Evolutionary conservation across 2,113 vertebrate species (phyloP).

Genomic region (Bostrychus sinensis): DNA sequence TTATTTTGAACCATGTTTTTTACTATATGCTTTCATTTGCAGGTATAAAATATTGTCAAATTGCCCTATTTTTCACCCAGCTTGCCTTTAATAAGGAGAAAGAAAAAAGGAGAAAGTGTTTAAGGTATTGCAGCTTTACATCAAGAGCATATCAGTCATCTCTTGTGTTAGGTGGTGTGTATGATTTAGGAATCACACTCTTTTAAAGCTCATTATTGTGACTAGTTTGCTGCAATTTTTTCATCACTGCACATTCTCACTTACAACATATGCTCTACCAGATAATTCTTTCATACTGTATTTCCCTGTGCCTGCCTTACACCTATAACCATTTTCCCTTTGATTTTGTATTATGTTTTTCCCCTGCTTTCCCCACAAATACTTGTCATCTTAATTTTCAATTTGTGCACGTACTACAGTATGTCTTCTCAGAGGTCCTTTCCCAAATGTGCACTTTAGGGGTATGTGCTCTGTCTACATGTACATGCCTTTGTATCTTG

Average conservation of each 20-base stretch:
- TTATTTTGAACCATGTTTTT: slow-evolving; percentile 32
- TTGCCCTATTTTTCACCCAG: slow-evolving; percentile 56
- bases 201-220: slow-evolving; percentile 1
- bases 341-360: background rate
- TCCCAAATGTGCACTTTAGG: slow-evolving; percentile 63
- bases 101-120: slow-evolving; percentile 16
- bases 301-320: slow-evolving; percentile 32
- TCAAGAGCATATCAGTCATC: background rate
- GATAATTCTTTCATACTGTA: background rate
- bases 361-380: background rate
- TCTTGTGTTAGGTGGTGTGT: too few relatives aligned
- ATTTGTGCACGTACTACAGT: slow-evolving; percentile 17
- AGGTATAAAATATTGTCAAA: slow-evolving; percentile 18
- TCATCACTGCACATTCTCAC: slow-evolving; percentile 3
- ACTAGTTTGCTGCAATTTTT: slow-evolving; percentile 29
- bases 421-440: slow-evolving; percentile 30
- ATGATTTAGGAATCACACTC: too few relatives aligned
- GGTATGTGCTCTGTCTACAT: slow-evolving; percentile 14
- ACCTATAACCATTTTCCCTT: slow-evolving; percentile 8
- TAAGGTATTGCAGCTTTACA: slow-evolving; percentile 9
- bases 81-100: slow-evolving; percentile 70
- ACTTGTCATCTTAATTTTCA: slow-evolving; percentile 2
- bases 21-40: slow-evolving; percentile 36
- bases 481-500: slow-evolving; percentile 47
- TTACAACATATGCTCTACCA: slow-evolving; percentile 14